A percentile compares a stretch with the other conserved stretches of the same genome.
These are phyloP conservation scores for Rhabditoides inermis DNA, from an alignment of 2,888 invertebrate genomes.

Conservation along the genomic window DNA sequence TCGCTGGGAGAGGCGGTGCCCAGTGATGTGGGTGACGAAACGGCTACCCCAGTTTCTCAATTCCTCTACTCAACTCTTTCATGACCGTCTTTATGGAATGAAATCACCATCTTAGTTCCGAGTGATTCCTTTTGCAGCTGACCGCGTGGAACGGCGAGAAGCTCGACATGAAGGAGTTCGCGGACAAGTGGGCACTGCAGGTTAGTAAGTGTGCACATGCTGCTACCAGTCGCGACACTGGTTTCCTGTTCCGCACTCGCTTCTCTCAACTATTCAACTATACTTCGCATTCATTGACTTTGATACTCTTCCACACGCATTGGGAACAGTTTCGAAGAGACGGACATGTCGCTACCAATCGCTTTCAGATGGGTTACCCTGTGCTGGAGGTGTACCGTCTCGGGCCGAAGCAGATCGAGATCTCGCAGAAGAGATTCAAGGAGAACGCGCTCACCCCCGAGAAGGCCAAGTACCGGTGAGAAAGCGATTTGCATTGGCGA, in stretches of 20 bases:
- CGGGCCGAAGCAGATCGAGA: constrained; percentile 30
- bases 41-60: no score
- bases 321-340: no score
- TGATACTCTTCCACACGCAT: no score
- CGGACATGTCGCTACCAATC: not conserved
- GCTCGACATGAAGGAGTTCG: constrained; percentile 58
- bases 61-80: no score
- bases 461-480: not conserved
- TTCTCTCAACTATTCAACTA: no score
- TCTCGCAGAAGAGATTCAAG: constrained; percentile 42
- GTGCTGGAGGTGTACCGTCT: constrained; percentile 35
- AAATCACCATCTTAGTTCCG: no score
- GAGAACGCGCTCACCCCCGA: constrained; percentile 13
- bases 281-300: no score
- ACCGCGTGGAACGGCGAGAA: constrained; percentile 26
- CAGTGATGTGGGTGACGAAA: not conserved
- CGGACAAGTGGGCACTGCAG: constrained; percentile 73
- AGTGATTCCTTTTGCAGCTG: not conserved
- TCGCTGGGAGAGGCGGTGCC: constrained; percentile 7
- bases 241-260: no score
- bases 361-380: constrained; percentile 35
- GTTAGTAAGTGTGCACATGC: constrained; percentile 56
- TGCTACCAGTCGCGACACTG: no score
- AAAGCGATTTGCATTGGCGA: no score
- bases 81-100: no score